phyloP scores from a whole-genome alignment of 2,113 vertebrate genomes.

The Rissa tridactyla region DNA sequence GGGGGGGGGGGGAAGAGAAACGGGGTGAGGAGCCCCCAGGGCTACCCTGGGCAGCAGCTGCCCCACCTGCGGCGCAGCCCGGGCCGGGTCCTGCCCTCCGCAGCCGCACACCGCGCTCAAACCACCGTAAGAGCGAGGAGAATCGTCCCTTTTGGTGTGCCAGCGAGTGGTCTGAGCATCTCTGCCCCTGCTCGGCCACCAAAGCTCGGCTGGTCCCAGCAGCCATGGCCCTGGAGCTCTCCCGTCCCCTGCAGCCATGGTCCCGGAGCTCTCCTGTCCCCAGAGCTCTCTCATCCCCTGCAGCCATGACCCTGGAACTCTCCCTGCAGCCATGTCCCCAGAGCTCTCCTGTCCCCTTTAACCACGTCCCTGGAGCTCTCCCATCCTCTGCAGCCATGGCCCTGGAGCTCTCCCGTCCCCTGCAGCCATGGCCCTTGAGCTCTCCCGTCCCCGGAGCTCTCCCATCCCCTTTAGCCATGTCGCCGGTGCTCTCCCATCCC shows the following conservation, averaged over 20 bases:
- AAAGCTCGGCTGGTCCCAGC: background rate
- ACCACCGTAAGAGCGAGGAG: rapidly evolving
- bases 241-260: background rate
- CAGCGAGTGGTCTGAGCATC: too few species aligned
- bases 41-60: too few species aligned
- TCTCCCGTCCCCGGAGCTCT: background rate
- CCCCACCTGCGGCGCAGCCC: background rate
- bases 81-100: background rate
- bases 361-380: rapidly evolving
- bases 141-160: background rate
- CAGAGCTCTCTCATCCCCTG: rapidly evolving
- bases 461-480: background rate
- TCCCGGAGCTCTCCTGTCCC: too few species aligned
- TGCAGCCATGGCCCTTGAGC: rapidly evolving
- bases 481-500: background rate
- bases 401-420: too few species aligned
- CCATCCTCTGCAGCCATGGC: background rate
- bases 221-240: background rate
- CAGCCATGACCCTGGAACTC: too few species aligned
- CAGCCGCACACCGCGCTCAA: rapidly evolving
- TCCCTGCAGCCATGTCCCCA: background rate
- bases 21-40: rapidly evolving
- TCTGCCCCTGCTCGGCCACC: background rate
- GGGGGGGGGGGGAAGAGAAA: background rate
- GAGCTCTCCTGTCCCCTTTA: background rate